Conservation (phyloP, 2,888 invertebrate species). For the Synanthedon tipuliformis region DNA sequence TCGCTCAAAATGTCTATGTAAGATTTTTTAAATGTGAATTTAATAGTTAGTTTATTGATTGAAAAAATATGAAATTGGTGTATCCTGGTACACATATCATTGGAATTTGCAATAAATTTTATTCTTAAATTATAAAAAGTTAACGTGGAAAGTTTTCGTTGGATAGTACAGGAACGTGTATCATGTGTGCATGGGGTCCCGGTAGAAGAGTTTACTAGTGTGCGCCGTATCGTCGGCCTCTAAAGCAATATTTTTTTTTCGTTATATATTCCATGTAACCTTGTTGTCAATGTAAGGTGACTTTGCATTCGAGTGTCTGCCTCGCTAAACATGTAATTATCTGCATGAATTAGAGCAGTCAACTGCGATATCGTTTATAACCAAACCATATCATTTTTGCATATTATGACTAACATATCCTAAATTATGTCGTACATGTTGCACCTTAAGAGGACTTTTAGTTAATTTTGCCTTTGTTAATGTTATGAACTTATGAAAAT, state of each 20-base stretch:
- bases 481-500: conserved; percentile 1
- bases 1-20: conserved; percentile 28
- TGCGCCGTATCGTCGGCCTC: conserved; percentile 27
- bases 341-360: conserved; percentile 48
- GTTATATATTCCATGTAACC: conserved; percentile 63
- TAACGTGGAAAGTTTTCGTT: not conserved
- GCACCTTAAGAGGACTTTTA: conserved; percentile 27
- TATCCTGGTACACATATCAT: conserved; percentile 36
- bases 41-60: not conserved
- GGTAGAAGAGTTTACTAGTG: conserved; percentile 1
- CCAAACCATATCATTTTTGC: conserved; percentile 60
- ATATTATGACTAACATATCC: conserved; percentile 27
- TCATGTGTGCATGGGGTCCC: not conserved
- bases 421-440: conserved; percentile 27
- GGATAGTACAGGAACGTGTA: not conserved
- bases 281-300: conserved; percentile 63
- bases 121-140: conserved; percentile 15
- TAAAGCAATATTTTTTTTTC: conserved; percentile 36
- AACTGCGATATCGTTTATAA: conserved; percentile 49
- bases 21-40: not conserved
- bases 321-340: conserved; percentile 58
- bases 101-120: conserved; percentile 18
- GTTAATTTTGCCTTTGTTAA: conserved; percentile 43
- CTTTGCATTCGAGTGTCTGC: conserved; percentile 64
- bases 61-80: not conserved